Base-by-base conservation (phyloP, 1,140 invertebrate genomes). In the Bombus huntii region DNA sequence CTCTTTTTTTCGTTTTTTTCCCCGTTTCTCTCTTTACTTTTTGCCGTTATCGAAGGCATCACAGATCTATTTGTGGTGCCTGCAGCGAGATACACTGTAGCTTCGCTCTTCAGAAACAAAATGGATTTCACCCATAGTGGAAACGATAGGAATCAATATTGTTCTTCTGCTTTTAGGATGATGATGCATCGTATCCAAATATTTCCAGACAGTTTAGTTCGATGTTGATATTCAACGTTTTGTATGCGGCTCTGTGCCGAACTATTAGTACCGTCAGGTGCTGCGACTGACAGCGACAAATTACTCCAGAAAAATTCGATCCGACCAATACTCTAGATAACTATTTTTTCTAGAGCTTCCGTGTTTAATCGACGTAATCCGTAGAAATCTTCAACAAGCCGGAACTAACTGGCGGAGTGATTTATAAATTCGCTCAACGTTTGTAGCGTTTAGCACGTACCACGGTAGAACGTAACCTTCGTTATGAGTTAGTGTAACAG, bases 131-230 rank as follows among this genome's bases (percentile, higher is more conserved):
- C 25, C 31, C 18, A 80, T 80, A 62, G 83, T 62, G 77, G 68
- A 65, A 85, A 71, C 83, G 77, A 85, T 85, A 72, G 83, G 22
- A 85, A 80, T 80, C 77, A 80, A 85, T 80, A 80, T 73, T 80
- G 77, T 65, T 80, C 83, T 80, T 72, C 42, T 62, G n/a, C 68
- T 53, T 37, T 10, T 85, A 34, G n/a, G 57, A 62, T 71, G 77
- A 72, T 62, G 83, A 80, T 73, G 42, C 68, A 73, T 80, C 57
- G 68, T 80, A 85, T n/a, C 53, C 83, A 85, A 85, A 85, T 85
- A 72, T 85, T 85, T 84, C 57, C 66, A 79, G 76, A 84, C 31
- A 59, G 76, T 84, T 84, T 84, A 62, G 68, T 84, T 37, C 68
- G 53, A 25, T 42, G 76, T 71, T 72, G 66, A 72, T 59, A 47